Evolutionary conservation across 2,888 invertebrate genomes (phyloP), one percentile per base, ranked within the genome.

Genomic region (Drosophila dives): DNA sequence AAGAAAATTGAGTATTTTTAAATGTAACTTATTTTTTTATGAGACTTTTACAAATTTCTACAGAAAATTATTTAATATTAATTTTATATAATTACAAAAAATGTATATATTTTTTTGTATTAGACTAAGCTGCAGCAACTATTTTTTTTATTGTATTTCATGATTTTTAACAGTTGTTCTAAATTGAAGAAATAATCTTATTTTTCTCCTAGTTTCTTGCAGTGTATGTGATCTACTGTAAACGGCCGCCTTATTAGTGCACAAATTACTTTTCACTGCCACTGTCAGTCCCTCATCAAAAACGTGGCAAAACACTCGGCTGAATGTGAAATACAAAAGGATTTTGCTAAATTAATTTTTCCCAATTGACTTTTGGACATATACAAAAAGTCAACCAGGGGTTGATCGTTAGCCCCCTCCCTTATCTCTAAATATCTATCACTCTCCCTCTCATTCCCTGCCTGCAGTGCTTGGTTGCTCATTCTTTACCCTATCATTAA

Each of bases 261-360:
- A 83, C 90, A 90, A 90, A 90, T 90, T 89, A 80, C 87, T 82
- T 90, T 89, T 90, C 86, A 88, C 79, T 86, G 81, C 84, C 87
- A 90, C 86, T 90, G 90, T 90, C 90, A 89, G 86, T 90, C 90
- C 90, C 90, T 89, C 90, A 90, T 90, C 89, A 90, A 86, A 75
- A 83, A 62, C 77, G 77, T 80, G 75, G 85, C 89, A 85, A 87
- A 87, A 87, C 87, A 89, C 87, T 81, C 83, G 72, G 83, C 73
- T 56, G 65, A 72, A 71, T 75, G 58, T 40, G 54, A 60, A 72
- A 72, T 77, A 87, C 89, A 87, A 87, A 72, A 63, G 81, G 75
- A 87, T 87, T 78, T 74, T 76, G 80, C 80, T 74, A 88, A 89
- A 88, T 90, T 90, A 89, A 86, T 85, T 86, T 89, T 83, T 88